These are phyloP conservation scores for Hirtodrosophila confusa DNA, from an alignment of 2,888 invertebrate genomes.

Conservation along the genomic window DNA sequence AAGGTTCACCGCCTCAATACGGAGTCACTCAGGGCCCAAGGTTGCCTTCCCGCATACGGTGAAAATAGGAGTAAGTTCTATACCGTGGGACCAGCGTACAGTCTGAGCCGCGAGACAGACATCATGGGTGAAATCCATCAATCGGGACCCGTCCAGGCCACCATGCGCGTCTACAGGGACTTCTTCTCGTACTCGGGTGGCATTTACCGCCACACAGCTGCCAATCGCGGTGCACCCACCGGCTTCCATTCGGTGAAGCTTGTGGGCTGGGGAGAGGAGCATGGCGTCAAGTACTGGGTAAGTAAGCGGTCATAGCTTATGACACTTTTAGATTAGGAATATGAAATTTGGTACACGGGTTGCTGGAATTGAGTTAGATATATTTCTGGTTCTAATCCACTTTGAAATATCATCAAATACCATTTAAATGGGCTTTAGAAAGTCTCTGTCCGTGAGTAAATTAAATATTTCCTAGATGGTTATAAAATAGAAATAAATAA, in stretches of 20 bases:
- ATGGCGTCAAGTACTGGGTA: constrained; percentile 93
- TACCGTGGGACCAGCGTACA: constrained; percentile 91
- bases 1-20: constrained; percentile 85
- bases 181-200: constrained; percentile 96
- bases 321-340: too few relatives aligned
- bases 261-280: constrained; percentile 95
- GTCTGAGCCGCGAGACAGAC: constrained; percentile 90
- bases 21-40: constrained; percentile 83
- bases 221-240: constrained; percentile 86
- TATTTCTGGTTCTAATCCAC: too few relatives aligned
- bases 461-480: too few relatives aligned
- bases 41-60: constrained; percentile 84
- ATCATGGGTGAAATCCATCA: constrained; percentile 96
- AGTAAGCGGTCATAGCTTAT: constrained; percentile 71
- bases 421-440: too few relatives aligned
- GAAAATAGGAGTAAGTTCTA: constrained; percentile 87
- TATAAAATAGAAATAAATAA: too few relatives aligned
- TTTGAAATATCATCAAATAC: too few relatives aligned
- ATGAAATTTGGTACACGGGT: too few relatives aligned
- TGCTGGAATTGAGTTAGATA: too few relatives aligned
- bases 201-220: constrained; percentile 89
- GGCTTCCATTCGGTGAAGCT: constrained; percentile 96
- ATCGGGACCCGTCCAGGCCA: constrained; percentile 97
- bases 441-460: too few relatives aligned
- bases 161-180: constrained; percentile 95